These are phyloP conservation scores for Stenoptilia bipunctidactyla DNA, from an alignment of 2,888 invertebrate genomes.

Conservation along the genomic window DNA sequence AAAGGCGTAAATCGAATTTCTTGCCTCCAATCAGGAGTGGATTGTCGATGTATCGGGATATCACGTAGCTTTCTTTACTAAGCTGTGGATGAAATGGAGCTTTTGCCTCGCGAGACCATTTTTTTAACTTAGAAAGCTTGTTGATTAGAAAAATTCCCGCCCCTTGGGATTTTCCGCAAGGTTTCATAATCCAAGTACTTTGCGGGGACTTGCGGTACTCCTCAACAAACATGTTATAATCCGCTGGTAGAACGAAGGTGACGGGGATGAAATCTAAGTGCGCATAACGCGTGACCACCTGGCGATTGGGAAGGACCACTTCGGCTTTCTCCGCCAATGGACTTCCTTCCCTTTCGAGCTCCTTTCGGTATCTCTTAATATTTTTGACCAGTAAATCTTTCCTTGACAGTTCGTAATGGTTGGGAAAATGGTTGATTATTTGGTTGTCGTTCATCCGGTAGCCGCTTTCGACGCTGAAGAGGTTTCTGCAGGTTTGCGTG, in stretches of 20 bases:
- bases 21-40: slow-evolving; percentile 95
- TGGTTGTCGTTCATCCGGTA: slow-evolving; percentile 82
- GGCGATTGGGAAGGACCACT: slow-evolving; percentile 67
- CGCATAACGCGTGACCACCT: slow-evolving; percentile 78
- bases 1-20: slow-evolving; percentile 94
- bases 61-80: slow-evolving; percentile 91
- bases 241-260: slow-evolving; percentile 93
- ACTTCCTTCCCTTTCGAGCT: slow-evolving; percentile 91
- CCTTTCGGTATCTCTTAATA: slow-evolving; percentile 93
- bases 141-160: slow-evolving; percentile 97
- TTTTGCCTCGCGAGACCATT: slow-evolving; percentile 90
- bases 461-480: slow-evolving; percentile 75
- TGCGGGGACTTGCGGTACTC: slow-evolving; percentile 95
- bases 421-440: slow-evolving; percentile 95
- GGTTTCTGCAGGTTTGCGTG: slow-evolving; percentile 87
- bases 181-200: slow-evolving; percentile 98
- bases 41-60: slow-evolving; percentile 97
- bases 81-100: slow-evolving; percentile 87
- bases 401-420: slow-evolving; percentile 93
- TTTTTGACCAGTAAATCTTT: slow-evolving; percentile 97
- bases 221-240: slow-evolving; percentile 97
- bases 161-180: slow-evolving; percentile 94
- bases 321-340: slow-evolving; percentile 83
- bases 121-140: slow-evolving; percentile 92
- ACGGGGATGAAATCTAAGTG: slow-evolving; percentile 93